Evolutionary conservation across 2,113 vertebrate genomes (phyloP), one percentile per base, ranked within the genome.

Genomic region (Vidua chalybeata): DNA sequence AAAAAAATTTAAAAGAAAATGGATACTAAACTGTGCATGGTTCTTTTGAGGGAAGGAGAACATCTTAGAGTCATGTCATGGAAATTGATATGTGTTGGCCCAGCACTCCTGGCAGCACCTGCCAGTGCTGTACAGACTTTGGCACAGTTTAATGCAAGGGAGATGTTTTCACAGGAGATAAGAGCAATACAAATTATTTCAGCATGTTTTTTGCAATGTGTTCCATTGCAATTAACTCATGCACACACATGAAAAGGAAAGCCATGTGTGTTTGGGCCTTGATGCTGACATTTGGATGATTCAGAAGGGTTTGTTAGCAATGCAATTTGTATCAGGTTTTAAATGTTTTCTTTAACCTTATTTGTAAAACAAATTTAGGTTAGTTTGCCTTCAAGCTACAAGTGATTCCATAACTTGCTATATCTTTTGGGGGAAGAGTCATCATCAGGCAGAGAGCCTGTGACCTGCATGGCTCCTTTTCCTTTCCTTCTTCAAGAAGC

Each of bases 261-360:
- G 45, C 49, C 1, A 0, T 56, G 41, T 81, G 24, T 46, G 51
- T 67, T 89, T 62, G 6, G 64, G 93, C 67, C 82, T 79, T 26
- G 49, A 28, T 67, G 33, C 83, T 94, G 94, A 94, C 33, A 31
- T 93, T 89, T 62, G 21, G 54, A 62, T 94, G 84, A 92, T 91
- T 89, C 82, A 87, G 67, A 76, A 76, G 1, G 3, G 37, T 78
- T 96, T 89, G 76, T 76, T 87, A 87, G 87, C 72, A 84, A 45
- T 1, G 12, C 49, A 51, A n/a, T 93, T 92, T 92, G 51, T 82
- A 72, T 89, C 71, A 85, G 43, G 86, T 89, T 87, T 79, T 41
- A 67, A 95, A 76, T 79, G 81, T 69, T 93, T 94, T 88, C 79
- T 92, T 94, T 91, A 84, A 82, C 84, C 67, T 85, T 91, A 83